Evolutionary conservation across 2,888 invertebrate genomes (phyloP), one percentile per base, ranked within the genome.

Genomic region (Agonum fuliginosum): DNA sequence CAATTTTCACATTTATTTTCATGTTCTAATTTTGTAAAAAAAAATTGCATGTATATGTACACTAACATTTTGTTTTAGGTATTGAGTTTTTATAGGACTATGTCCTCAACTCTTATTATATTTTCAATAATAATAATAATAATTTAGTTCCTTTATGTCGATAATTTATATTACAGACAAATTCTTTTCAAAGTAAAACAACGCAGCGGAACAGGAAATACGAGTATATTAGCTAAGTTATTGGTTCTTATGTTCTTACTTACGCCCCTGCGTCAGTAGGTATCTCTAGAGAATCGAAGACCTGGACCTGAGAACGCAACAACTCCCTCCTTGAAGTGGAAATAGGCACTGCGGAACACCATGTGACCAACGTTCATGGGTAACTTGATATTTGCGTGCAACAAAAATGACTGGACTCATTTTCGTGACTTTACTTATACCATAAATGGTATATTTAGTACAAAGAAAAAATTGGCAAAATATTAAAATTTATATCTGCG

Each of bases 331-430:
- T 19, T 37, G 20, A 37, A 37, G 67, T 67, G 37, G n/a, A 19
- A 6, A n/a, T n/a, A 17, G 22, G 37, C 67, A 67, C 41, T 67
- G 67, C 41, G 41, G 67, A 67, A 67, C 67, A 67, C 41, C 67
- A 67, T 67, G 67, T 67, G 67, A 67, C 67, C 67, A 41, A 12
- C 20, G 67, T 67, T 22, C 67, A 67, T 41, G 67, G 67, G 67
- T 67, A 67, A 67, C 67, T 67, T 67, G 67, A 67, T 67, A 67
- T 67, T 67, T 67, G 67, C 67, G 67, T 67, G 67, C 24, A 67
- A 67, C 67, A n/a, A 34, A 34, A 67, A 41, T 67, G 37, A n/a
- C 19, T 37, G 14, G n/a, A 8, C 37, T 41, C 19, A 41, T 41
- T 67, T 67, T 41, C 67, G 67, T 67, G 67, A 67, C 34, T 67